Evolutionary conservation across 1,140 invertebrate genomes (phyloP), one percentile per base, ranked within the genome.

Genomic region (Drosophila arizonae): DNA sequence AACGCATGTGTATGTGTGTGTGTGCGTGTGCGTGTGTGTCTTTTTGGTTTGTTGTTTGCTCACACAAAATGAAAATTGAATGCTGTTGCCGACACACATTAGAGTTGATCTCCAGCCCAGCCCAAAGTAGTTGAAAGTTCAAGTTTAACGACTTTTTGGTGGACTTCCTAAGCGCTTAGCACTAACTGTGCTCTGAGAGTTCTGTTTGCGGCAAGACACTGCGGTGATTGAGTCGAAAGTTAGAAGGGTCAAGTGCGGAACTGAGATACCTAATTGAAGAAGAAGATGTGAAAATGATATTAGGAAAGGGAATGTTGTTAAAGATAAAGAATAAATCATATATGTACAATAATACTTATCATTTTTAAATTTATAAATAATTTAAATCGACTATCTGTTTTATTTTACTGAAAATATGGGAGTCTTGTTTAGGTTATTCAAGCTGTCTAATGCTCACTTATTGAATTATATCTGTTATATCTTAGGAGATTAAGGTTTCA

Each of bases 71-170:
- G 54, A 68, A 86, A 86, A 79, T 73, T 76, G 76, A 87, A 87
- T 87, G 62, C 71, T 71, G 60, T 61, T 66, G 39, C 54, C 57
- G 67, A 71, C 66, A 72, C 67, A 72, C 68, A 87, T 86, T 71
- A 81, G 77, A 76, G 64, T 70, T 87, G 33, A 73, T 60, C 70
- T 77, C 68, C 81, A 77, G n/a, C 58, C 54, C 33, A 33, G 33
- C 28, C 28, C 28, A 64, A 54, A 73, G 10, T 39, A 77, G 67
- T 81, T 78, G 50, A 9, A 45, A 77, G 56, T 82, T 79, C 69
- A 87, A 82, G 76, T 87, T 87, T 87, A 87, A 87, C 76, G 84
- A 81, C 79, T 82, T 77, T 86, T 77, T 67, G 79, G 72, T 56
- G 66, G 69, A 88, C 76, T 81, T 81, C 64, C 57, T 10, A 24